Evolutionary conservation across 1,140 invertebrate species (phyloP).

Genomic region (Druon quercuslanigerum): DNA sequence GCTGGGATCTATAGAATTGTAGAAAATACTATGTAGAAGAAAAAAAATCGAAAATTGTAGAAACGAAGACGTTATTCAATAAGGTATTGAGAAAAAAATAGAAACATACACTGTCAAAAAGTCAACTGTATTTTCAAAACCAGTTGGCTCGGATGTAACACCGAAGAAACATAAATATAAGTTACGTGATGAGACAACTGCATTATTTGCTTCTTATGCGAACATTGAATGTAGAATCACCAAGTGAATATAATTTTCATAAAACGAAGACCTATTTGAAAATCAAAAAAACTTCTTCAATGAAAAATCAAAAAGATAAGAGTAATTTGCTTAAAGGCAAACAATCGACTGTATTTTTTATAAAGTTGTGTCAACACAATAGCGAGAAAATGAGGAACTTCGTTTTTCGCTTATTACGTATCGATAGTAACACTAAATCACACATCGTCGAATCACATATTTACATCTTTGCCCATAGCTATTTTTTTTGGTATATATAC

Average conservation of each 20-base stretch:
- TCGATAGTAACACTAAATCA: neutral
- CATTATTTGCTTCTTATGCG: neutral
- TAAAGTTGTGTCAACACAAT: neutral
- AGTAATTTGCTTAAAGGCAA: neutral
- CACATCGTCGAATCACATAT: constrained; percentile 16
- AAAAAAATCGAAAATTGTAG: constrained; percentile 5
- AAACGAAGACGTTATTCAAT: neutral
- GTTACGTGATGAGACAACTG: constrained; percentile 17
- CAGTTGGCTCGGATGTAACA: constrained; percentile 19
- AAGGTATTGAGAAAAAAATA: constrained; percentile 7
- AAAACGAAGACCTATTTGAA: neutral
- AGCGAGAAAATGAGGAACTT: neutral
- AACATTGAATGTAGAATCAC: neutral
- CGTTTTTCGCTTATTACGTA: neutral
- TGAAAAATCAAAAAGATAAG: neutral
- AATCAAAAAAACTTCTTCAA: neutral
- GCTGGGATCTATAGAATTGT: constrained; percentile 7
- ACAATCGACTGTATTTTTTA: constrained; percentile 10
- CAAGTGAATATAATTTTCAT: neutral
- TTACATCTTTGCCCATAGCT: constrained; percentile 13
- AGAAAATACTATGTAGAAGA: constrained; percentile 10
- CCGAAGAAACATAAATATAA: constrained; percentile 25
- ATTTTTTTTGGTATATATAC: neutral
- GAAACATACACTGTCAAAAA: constrained; percentile 23
- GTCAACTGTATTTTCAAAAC: constrained; percentile 10